Evolutionary conservation across 1,140 invertebrate species (phyloP).

Genomic region (Drosophila subpulchrella): DNA sequence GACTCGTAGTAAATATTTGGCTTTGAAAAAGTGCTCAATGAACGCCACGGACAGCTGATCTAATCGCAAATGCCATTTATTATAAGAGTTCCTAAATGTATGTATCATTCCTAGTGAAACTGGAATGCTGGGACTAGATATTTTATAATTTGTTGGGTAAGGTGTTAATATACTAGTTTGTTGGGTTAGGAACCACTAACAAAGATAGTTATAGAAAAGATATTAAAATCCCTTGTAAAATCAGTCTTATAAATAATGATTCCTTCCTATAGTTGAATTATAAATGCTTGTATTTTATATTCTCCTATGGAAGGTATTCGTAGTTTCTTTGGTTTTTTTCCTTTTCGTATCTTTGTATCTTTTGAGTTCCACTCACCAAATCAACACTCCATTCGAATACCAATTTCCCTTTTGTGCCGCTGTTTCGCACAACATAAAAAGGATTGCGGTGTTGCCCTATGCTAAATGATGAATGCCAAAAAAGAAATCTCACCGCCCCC

Average conservation of each 20-base stretch:
- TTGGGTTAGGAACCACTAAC: too few relatives aligned
- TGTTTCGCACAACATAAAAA: constrained; percentile 42
- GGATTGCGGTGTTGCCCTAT: constrained; percentile 31
- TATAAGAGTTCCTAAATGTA: not conserved
- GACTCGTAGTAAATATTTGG: constrained; percentile 48
- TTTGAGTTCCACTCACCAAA: constrained; percentile 2
- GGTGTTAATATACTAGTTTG: not conserved
- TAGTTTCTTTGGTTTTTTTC: not conserved
- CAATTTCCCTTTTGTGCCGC: constrained; percentile 12
- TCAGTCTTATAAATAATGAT: not conserved
- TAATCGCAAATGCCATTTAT: constrained; percentile 12
- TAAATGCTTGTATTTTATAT: not conserved
- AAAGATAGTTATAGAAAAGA: too few relatives aligned
- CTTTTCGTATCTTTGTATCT: not conserved
- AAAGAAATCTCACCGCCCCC: constrained; percentile 40
- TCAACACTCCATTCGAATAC: not conserved
- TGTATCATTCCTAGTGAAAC: too few relatives aligned
- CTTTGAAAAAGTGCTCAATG: constrained; percentile 38
- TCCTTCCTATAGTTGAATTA: not conserved
- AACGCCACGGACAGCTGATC: constrained; percentile 43
- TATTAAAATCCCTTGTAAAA: too few relatives aligned
- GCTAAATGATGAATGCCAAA: constrained; percentile 54
- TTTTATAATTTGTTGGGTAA: not conserved
- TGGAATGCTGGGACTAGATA: too few relatives aligned
- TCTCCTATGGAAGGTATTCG: too few relatives aligned